Conservation (phyloP, 2,113 vertebrate genomes). For the Chrysochloris asiatica region DNA sequence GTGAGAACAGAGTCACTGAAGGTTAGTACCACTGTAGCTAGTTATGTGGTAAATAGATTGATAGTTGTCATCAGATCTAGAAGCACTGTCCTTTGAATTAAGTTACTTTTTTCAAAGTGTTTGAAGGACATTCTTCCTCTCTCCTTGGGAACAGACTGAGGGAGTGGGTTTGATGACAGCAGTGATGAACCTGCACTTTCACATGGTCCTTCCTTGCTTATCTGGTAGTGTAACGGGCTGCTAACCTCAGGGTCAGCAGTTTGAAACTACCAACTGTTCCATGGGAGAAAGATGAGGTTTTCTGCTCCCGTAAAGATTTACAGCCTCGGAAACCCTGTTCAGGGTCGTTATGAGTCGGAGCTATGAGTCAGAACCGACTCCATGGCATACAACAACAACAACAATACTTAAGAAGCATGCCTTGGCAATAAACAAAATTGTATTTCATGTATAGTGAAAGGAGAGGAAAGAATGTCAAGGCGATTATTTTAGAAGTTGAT, state of each 20-base stretch:
- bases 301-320: too few relatives aligned
- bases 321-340: too few relatives aligned
- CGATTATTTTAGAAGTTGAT: conserved; percentile 9
- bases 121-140: conserved; percentile 17
- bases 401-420: conserved; percentile 49
- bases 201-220: neutral
- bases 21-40: neutral
- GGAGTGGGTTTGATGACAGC: neutral
- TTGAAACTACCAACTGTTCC: too few relatives aligned
- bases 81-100: neutral
- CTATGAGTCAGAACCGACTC: too few relatives aligned
- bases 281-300: too few relatives aligned
- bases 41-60: conserved; percentile 1
- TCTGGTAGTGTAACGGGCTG: too few relatives aligned
- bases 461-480: conserved; percentile 39
- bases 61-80: neutral
- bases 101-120: conserved; percentile 40
- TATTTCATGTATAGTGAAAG: neutral
- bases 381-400: too few relatives aligned
- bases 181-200: neutral
- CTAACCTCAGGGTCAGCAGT: too few relatives aligned
- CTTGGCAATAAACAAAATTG: neutral
- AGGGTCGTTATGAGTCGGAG: too few relatives aligned
- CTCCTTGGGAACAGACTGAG: neutral
- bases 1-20: neutral